phyloP scores from a whole-genome alignment of 2,113 vertebrate species.

The Sceloporus undulatus region DNA sequence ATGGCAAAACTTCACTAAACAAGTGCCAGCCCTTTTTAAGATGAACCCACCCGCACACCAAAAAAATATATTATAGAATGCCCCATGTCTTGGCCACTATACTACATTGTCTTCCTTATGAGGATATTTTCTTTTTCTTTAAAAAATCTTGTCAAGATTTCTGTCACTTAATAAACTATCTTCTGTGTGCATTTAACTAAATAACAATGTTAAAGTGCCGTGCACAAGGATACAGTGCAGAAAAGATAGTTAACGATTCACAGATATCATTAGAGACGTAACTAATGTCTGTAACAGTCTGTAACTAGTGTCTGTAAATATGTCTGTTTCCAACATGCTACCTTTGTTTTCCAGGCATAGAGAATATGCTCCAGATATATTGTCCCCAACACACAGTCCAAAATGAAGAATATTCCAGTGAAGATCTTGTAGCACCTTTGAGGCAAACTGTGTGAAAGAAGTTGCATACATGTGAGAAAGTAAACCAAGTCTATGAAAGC shows the following conservation, averaged over 20 bases:
- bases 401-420: neutral
- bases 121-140: neutral
- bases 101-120: neutral
- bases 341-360: neutral
- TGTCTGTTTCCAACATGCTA: no score
- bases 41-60: neutral
- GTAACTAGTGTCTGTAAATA: no score
- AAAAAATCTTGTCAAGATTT: neutral
- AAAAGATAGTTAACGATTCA: no score
- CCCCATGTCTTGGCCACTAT: no score
- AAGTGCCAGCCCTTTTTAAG: neutral
- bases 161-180: constrained; percentile 1
- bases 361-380: neutral
- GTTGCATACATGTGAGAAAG: no score
- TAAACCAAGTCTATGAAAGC: no score
- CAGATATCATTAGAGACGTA: no score
- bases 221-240: no score
- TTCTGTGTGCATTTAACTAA: neutral
- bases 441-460: no score
- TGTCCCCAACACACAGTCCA: neutral
- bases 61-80: neutral
- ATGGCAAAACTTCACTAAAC: neutral
- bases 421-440: neutral
- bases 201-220: neutral
- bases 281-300: no score